Evolutionary conservation across 2,797 vertebrate species (phyloP), one percentile per base, ranked within the genome.

Genomic region (Amphiprion clarkii): DNA sequence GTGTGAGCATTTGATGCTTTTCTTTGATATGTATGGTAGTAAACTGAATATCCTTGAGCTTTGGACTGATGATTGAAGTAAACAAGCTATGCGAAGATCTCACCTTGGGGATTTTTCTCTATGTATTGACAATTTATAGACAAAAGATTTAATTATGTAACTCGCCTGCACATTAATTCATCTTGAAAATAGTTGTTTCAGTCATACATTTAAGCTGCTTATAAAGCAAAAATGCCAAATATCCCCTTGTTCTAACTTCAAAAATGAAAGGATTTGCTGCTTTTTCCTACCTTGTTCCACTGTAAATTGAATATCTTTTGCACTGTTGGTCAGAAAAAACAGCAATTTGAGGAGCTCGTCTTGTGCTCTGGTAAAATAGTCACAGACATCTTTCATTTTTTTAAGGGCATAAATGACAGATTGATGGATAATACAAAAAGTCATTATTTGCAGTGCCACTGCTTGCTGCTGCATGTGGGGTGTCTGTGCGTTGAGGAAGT

Each of bases 401-500:
- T 9, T 6, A 5, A 27, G 36, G 36, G 36, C 36, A 74, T 60
- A n/a, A 52, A 33, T 42, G 27, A 55, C 17, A 23, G 14, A 53
- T 58, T 46, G 3, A 56, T 60, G 0, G 2, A 39, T 53, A 5
- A 21, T 25, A 6, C 54, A 54, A 70, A 44, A 6, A 54, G 4
- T 17, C 0, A 3, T 58, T 67, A 44, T 33, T 60, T 62, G 19
- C 51, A 57, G 31, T 27, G 3, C 11, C 10, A 17, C 12, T 25
- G 51, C 23, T 76, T 25, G 2, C 9, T 1, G 21, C 21, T 60
- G 69, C 29, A 29, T 44, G 21, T 57, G 46, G 7, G 16, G 31
- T 55, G 33, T 71, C 70, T 59, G 0, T 36, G 44, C 4, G 16
- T 78, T 69, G 54, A 76, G 55, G 27, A 81, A 57, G 67, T 81